Conservation (phyloP, 2,113 vertebrate genomes). For the Corythoichthys haematopterus region DNA sequence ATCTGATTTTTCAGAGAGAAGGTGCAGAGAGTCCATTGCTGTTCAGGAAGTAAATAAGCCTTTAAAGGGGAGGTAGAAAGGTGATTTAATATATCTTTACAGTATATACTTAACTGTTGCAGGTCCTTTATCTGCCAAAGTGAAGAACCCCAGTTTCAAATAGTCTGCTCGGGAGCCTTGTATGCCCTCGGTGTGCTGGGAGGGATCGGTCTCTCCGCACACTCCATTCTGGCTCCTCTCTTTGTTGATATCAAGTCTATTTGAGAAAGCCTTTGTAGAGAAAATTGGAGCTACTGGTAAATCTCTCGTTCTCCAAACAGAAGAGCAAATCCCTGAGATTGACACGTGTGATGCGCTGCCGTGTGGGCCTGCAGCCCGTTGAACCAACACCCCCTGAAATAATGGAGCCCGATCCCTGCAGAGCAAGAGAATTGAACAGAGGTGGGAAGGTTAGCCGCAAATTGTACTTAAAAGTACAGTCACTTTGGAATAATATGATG, state of each 20-base stretch:
- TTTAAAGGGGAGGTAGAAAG: constrained; percentile 50
- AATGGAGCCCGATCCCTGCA: constrained; percentile 81
- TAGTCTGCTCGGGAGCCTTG: constrained; percentile 22
- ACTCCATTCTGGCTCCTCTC: constrained; percentile 37
- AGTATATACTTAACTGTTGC: constrained; percentile 29
- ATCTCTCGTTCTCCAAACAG: constrained; percentile 95
- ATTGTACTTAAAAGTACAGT: too few relatives aligned
- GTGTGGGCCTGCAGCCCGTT: constrained; percentile 83
- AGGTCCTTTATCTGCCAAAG: constrained; percentile 22
- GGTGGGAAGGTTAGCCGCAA: background rate
- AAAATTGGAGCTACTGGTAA: constrained; percentile 92
- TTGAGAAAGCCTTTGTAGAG: constrained; percentile 98
- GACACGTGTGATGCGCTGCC: constrained; percentile 96
- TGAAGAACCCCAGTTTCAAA: constrained; percentile 29
- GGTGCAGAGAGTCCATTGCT: constrained; percentile 58
- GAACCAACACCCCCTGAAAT: constrained; percentile 79
- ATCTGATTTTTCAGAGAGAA: constrained; percentile 27
- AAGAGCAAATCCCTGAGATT: constrained; percentile 99
- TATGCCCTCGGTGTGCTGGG: constrained; percentile 20
- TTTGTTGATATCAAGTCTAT: constrained; percentile 67
- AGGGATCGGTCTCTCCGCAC: constrained; percentile 41
- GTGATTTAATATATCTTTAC: constrained; percentile 16
- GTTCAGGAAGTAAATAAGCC: constrained; percentile 24
- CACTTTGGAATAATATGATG: too few relatives aligned
- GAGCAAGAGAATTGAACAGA: background rate